Evolutionary conservation across 2,113 vertebrate genomes (phyloP).

Genomic region (Amphilophus citrinellus): DNA sequence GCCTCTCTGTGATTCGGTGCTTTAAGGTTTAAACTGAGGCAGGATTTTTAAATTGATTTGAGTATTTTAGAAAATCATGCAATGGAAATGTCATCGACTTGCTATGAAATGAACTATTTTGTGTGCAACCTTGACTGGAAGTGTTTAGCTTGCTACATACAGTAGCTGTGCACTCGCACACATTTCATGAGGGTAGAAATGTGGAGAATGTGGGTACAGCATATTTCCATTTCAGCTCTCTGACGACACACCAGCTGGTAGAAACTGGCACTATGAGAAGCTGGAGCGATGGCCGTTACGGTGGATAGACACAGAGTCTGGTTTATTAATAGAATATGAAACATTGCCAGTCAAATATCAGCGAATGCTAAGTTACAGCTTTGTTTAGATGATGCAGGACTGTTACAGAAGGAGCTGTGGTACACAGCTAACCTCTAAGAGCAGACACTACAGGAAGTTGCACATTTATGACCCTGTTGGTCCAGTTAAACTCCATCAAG

Average conservation of each 20-base stretch:
- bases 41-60: rapidly evolving
- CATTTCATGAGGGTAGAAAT: background rate
- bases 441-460: background rate
- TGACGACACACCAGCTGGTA: background rate
- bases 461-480: background rate
- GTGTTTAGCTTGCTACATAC: background rate
- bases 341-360: background rate
- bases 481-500: background rate
- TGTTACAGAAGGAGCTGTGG: background rate
- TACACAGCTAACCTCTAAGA: background rate
- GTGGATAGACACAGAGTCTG: background rate
- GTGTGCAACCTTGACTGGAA: background rate
- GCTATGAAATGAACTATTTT: background rate
- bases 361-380: background rate
- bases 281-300: background rate
- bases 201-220: background rate
- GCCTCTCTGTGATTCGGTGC: background rate
- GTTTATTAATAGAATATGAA: background rate
- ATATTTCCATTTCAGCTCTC: background rate
- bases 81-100: background rate
- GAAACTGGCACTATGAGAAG: background rate
- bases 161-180: background rate
- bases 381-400: background rate
- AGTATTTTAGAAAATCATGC: background rate
- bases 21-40: background rate